Percentiles rank a stretch among this genome's conserved stretches.
Evolutionary conservation across 2,888 invertebrate genomes (phyloP).

Genomic region (Megaustenia siamemsis): DNA sequence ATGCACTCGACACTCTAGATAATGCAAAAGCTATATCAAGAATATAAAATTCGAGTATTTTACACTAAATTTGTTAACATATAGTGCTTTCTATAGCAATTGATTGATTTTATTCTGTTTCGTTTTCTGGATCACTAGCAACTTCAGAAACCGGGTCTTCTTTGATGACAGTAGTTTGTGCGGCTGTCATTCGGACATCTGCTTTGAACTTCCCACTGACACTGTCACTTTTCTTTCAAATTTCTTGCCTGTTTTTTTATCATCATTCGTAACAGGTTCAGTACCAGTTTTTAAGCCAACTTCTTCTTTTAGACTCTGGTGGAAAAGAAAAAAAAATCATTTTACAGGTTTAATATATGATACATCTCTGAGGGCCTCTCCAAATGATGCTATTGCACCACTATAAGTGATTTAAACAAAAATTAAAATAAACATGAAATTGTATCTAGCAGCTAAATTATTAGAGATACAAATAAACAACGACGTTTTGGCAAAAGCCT

Average conservation of each 20-base stretch:
- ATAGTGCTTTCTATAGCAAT: too few relatives aligned
- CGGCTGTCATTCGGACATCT: neutral
- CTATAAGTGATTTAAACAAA: too few relatives aligned
- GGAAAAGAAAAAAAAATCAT: neutral
- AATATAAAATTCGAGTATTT: too few relatives aligned
- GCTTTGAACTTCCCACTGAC: conserved; percentile 9
- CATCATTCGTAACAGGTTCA: neutral
- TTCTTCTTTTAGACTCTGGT: conserved; percentile 35
- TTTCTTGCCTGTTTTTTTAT: conserved; percentile 31
- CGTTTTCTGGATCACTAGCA: neutral
- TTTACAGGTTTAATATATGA: neutral
- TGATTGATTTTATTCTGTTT: conserved; percentile 1
- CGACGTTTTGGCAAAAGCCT: too few relatives aligned
- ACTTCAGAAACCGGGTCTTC: conserved; percentile 30
- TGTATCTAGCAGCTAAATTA: too few relatives aligned
- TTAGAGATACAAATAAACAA: too few relatives aligned
- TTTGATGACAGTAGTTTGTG: conserved; percentile 3
- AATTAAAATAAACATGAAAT: too few relatives aligned
- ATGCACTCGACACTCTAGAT: too few relatives aligned
- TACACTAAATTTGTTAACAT: too few relatives aligned
- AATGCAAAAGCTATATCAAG: too few relatives aligned
- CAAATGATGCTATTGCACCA: too few relatives aligned
- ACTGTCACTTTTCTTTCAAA: conserved; percentile 45
- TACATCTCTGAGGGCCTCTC: too few relatives aligned
- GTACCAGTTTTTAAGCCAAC: neutral